Conservation (phyloP, 2,888 invertebrate genomes). For the Pyrocoelia pectoralis region DNA sequence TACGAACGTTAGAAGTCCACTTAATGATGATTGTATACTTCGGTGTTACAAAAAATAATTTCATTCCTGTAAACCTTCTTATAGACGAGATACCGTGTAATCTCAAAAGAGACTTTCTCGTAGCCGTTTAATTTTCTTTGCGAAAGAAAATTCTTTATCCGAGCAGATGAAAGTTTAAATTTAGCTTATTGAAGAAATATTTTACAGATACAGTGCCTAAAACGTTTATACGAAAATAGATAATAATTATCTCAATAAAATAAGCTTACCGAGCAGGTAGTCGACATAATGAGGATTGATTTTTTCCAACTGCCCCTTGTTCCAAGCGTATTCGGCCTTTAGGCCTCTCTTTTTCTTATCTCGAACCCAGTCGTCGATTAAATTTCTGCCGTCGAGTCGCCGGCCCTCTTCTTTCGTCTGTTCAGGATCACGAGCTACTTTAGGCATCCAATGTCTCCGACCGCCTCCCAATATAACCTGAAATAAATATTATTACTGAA, state of each 20-base stretch:
- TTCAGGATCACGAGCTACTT: constrained; percentile 74
- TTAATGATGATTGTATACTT: background rate
- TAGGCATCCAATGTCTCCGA: constrained; percentile 77
- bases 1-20: background rate
- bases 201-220: background rate
- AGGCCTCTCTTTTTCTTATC: constrained; percentile 74
- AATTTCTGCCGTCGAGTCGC: constrained; percentile 77
- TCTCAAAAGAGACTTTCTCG: constrained; percentile 5
- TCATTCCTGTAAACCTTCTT: background rate
- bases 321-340: constrained; percentile 78
- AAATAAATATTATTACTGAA: constrained; percentile 13
- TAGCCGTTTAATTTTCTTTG: constrained; percentile 1
- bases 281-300: constrained; percentile 75
- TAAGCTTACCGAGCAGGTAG: constrained; percentile 73
- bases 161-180: background rate
- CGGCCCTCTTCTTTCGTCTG: constrained; percentile 74
- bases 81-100: background rate
- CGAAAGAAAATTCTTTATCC: background rate
- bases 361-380: constrained; percentile 81
- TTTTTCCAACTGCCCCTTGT: constrained; percentile 74
- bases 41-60: background rate
- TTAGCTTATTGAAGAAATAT: background rate
- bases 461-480: constrained; percentile 84
- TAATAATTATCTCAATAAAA: constrained; percentile 2
- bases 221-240: background rate